Conservation (phyloP, 2,888 invertebrate genomes). For the Catocala sponsa region DNA sequence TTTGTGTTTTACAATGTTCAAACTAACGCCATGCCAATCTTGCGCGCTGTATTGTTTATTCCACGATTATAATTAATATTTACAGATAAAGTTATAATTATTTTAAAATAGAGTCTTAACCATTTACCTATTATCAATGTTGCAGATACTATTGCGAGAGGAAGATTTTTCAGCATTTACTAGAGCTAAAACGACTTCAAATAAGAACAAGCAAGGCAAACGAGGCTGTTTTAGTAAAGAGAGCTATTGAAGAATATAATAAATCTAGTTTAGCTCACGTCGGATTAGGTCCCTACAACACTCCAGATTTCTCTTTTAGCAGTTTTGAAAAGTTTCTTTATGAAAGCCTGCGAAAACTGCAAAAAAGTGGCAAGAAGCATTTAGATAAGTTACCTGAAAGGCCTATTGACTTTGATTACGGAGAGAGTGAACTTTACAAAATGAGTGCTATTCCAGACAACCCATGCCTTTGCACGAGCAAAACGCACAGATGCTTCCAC, state of each 20-base stretch:
- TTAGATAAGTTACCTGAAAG: slow-evolving; percentile 89
- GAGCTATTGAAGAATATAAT: slow-evolving; percentile 95
- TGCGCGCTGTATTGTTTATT: too few relatives aligned
- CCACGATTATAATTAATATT: too few relatives aligned
- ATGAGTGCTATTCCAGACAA: slow-evolving; percentile 91
- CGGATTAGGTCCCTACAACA: slow-evolving; percentile 89
- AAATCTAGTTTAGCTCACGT: slow-evolving; percentile 91
- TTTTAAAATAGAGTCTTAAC: too few relatives aligned
- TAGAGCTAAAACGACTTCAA: slow-evolving; percentile 97
- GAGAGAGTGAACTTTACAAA: slow-evolving; percentile 88
- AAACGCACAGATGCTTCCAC: slow-evolving; percentile 96
- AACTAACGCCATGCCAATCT: too few relatives aligned
- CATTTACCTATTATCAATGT: slow-evolving; percentile 25
- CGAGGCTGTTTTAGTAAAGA: slow-evolving; percentile 95
- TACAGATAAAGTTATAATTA: too few relatives aligned
- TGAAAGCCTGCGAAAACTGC: slow-evolving; percentile 93
- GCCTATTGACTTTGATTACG: slow-evolving; percentile 84
- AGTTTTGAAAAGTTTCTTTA: slow-evolving; percentile 96
- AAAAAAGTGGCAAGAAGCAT: slow-evolving; percentile 90
- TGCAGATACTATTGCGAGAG: slow-evolving; percentile 95
- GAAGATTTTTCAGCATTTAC: slow-evolving; percentile 96
- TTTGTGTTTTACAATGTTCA: too few relatives aligned
- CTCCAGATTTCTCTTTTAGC: slow-evolving; percentile 91
- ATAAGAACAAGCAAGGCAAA: slow-evolving; percentile 96
- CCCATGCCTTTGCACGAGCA: slow-evolving; percentile 94